These are phyloP conservation scores for Astyanax mexicanus DNA, from an alignment of 2,797 vertebrate species.

Conservation along the genomic window DNA sequence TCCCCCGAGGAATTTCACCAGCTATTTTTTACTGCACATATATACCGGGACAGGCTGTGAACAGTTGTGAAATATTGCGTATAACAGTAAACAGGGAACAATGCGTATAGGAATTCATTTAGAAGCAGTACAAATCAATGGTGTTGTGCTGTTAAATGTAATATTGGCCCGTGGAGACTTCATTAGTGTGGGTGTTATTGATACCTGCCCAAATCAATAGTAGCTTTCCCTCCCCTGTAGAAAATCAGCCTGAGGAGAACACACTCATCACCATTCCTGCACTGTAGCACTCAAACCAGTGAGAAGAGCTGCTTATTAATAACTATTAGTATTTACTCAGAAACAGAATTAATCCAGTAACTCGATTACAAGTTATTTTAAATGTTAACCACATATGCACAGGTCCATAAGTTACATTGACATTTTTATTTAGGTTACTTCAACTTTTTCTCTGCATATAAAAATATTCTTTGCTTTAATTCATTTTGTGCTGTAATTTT, in stretches of 20 bases:
- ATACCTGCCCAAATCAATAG: conserved; percentile 33
- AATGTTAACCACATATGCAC: too few relatives aligned
- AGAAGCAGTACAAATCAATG: conserved; percentile 27
- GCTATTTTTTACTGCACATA: neutral
- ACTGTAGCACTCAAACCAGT: neutral
- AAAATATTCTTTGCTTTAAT: too few relatives aligned
- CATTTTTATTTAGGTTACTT: too few relatives aligned
- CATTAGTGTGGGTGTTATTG: conserved; percentile 26
- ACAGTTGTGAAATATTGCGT: neutral
- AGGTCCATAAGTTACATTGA: too few relatives aligned
- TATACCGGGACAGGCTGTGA: neutral
- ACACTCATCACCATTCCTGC: neutral
- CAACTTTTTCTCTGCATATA: too few relatives aligned
- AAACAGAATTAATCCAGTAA: neutral
- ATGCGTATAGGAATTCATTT: conserved; percentile 14
- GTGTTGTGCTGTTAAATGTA: neutral
- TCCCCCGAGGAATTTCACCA: neutral
- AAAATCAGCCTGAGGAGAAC: neutral
- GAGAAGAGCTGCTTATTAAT: conserved; percentile 1
- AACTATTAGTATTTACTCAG: neutral
- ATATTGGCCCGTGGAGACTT: conserved; percentile 14
- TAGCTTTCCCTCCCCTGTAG: conserved; percentile 4
- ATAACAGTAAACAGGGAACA: neutral
- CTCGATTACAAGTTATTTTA: too few relatives aligned
- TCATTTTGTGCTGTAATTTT: too few relatives aligned